phyloP scores from a whole-genome alignment of 2,888 invertebrate species.

The Agrilus cyanescens region DNA sequence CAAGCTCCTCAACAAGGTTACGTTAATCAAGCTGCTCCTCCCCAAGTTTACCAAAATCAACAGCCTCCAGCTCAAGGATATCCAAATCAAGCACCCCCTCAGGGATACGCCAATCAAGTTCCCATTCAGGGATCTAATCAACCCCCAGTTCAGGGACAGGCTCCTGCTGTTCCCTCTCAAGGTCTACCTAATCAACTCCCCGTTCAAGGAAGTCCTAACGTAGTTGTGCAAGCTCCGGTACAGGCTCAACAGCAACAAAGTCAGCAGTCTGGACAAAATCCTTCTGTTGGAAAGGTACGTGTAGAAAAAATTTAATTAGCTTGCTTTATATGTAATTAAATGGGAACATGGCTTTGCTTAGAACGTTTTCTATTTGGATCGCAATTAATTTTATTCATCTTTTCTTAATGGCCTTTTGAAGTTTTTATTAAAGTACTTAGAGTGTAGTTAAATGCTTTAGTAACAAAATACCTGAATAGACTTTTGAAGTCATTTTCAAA shows the following conservation, averaged over 20 bases:
- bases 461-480: too few species aligned
- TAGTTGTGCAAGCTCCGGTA: conserved; percentile 11
- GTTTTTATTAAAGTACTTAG: too few species aligned
- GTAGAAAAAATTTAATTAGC: too few species aligned
- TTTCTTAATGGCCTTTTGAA: too few species aligned
- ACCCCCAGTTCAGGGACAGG: conserved; percentile 12
- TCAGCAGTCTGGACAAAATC: conserved; percentile 8
- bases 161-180: neutral
- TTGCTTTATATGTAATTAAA: too few species aligned
- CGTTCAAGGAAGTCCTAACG: conserved; percentile 6
- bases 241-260: conserved; percentile 6
- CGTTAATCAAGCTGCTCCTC: conserved; percentile 8
- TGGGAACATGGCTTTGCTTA: too few species aligned
- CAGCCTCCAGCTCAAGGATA: conserved; percentile 9
- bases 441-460: too few species aligned
- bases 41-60: conserved; percentile 11
- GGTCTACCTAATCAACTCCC: neutral
- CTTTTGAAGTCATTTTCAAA: too few species aligned
- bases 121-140: conserved; percentile 18
- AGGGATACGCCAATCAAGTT: conserved; percentile 9
- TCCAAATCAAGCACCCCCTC: conserved; percentile 8
- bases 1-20: conserved; percentile 6
- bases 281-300: too few species aligned
- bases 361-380: too few species aligned
- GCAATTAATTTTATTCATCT: too few species aligned